Conservation (phyloP, 1,140 invertebrate species). For the Antheraea mylitta region DNA sequence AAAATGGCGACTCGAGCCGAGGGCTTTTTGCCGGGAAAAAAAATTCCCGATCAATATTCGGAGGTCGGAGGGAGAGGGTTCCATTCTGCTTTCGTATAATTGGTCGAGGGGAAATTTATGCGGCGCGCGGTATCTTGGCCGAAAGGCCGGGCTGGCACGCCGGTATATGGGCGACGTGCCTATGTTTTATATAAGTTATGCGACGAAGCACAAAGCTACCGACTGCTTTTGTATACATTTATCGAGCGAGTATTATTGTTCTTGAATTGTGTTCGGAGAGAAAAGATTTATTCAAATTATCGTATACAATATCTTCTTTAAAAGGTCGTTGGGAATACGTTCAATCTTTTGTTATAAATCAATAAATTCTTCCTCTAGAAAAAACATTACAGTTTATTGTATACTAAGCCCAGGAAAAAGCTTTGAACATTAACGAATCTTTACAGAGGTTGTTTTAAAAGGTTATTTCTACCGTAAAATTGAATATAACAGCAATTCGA, state of each 20-base stretch:
- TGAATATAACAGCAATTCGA: not conserved
- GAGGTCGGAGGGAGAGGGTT: constrained; percentile 49
- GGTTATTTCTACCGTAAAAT: no score
- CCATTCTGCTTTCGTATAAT: constrained; percentile 49
- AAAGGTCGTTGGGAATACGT: no score
- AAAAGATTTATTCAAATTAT: not conserved
- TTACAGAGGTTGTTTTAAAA: no score
- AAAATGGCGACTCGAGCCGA: constrained; percentile 55
- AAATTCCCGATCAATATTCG: constrained; percentile 69
- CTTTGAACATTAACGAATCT: no score
- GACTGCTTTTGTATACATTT: no score
- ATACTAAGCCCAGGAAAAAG: no score
- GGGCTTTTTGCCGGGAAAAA: constrained; percentile 59
- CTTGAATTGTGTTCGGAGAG: not conserved
- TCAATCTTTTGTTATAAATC: not conserved
- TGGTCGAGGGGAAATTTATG: constrained; percentile 64
- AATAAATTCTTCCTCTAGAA: not conserved
- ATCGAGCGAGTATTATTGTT: not conserved
- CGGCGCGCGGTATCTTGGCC: constrained; percentile 49
- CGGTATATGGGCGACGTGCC: no score
- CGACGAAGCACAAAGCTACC: no score
- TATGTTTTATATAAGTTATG: no score
- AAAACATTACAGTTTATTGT: no score
- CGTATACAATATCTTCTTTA: not conserved
- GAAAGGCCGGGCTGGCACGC: no score